Percentiles rank a stretch among this genome's conserved stretches.
phyloP scores from a whole-genome alignment of 1,140 invertebrate genomes.

The Zaprionus ornatus region DNA sequence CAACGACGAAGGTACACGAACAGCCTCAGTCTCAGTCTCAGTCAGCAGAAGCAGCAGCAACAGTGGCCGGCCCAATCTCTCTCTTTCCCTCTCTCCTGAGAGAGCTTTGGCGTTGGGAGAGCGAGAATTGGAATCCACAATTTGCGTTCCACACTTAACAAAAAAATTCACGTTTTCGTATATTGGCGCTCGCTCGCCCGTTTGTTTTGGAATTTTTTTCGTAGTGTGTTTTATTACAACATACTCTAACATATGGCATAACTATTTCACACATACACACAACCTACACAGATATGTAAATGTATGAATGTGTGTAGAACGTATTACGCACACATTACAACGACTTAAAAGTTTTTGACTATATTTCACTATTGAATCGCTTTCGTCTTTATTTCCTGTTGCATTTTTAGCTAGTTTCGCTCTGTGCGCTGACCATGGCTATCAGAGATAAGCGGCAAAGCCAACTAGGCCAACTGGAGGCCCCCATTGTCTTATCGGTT shows the following conservation, averaged over 20 bases:
- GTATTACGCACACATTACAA: not conserved
- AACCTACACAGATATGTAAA: not conserved
- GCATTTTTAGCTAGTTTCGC: slow-evolving; percentile 7
- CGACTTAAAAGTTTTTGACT: not conserved
- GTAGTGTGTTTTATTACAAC: slow-evolving; percentile 17
- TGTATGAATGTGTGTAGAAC: not conserved
- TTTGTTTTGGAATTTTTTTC: slow-evolving; percentile 20
- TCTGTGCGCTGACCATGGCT: slow-evolving; percentile 10
- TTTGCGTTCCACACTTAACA: slow-evolving; percentile 57
- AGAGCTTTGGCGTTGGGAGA: slow-evolving; percentile 22
- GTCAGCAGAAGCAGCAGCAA: slow-evolving; percentile 13
- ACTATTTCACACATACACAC: not conserved
- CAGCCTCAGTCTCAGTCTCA: not conserved
- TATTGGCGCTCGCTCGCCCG: slow-evolving; percentile 52
- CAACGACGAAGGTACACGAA: slow-evolving; percentile 42
- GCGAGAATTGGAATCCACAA: slow-evolving; percentile 34
- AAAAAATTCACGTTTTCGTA: slow-evolving; percentile 49
- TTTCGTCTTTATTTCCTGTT: slow-evolving; percentile 42
- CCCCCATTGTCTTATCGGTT: slow-evolving; percentile 17
- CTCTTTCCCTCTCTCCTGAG: not conserved
- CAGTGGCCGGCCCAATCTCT: slow-evolving; percentile 14
- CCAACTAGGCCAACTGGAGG: not conserved
- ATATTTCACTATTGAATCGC: no score
- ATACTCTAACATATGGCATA: slow-evolving; percentile 16
- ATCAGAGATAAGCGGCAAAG: slow-evolving; percentile 22